Evolutionary conservation across 2,888 invertebrate species (phyloP).

Genomic region (Eumerus sabulonum): DNA sequence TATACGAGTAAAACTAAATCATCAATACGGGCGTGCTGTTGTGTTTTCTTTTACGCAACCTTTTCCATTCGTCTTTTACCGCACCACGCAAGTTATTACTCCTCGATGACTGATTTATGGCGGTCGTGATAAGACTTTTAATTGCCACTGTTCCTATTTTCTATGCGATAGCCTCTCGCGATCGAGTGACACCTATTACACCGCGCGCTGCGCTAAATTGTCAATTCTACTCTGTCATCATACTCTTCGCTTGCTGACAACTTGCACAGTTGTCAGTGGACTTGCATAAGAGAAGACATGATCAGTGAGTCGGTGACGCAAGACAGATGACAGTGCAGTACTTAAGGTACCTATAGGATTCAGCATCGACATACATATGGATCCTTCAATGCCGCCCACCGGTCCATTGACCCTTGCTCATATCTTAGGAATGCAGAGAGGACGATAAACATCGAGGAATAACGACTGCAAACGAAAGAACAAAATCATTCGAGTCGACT

Average conservation of each 20-base stretch:
- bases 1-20: constrained; percentile 17
- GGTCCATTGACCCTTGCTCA: constrained; percentile 39
- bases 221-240: constrained; percentile 9
- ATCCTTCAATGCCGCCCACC: constrained; percentile 24
- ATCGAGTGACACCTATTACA: constrained; percentile 27
- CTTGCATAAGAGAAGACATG: constrained; percentile 56
- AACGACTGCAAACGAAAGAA: constrained; percentile 36
- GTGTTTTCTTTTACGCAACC: constrained; percentile 38
- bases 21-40: constrained; percentile 2
- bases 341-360: too few species aligned
- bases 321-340: constrained; percentile 24
- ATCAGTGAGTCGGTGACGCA: neutral
- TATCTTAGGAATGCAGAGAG: constrained; percentile 27
- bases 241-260: constrained; percentile 9
- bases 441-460: constrained; percentile 43
- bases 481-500: constrained; percentile 6
- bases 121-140: constrained; percentile 61
- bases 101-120: constrained; percentile 54
- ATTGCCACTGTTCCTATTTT: constrained; percentile 21
- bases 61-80: neutral
- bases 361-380: constrained; percentile 25
- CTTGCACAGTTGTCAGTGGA: constrained; percentile 27
- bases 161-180: constrained; percentile 25
- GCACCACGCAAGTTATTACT: too few species aligned
- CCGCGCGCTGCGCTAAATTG: constrained; percentile 34